Evolutionary conservation across 53 echinoderm and acorn worm genomes (phyloP), one percentile per base, ranked within the genome.

Genomic region (Stichopus horrens): DNA sequence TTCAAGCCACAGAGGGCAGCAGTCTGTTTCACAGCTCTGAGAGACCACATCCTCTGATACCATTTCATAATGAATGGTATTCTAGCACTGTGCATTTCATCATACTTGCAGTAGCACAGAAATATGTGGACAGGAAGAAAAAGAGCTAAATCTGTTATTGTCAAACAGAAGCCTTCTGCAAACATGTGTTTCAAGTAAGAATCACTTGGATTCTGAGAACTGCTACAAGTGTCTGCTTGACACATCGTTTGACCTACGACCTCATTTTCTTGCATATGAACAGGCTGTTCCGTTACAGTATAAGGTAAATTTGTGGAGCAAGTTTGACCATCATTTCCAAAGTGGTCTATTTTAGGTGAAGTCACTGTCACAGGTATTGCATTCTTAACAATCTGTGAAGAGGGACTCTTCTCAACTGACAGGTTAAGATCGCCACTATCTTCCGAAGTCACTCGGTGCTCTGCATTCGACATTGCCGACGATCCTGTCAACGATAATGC

Each of bases 121-220:
- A 75, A 94, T 8, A 92, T 74, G 76, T 98, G 94, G 51, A 96
- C 73, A n/a, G 87, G 88, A n/a, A 88, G 75, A 86, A 98, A 96
- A 54, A 98, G 82, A 22, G 94, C 93, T 76, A 98, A 77, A 83
- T 98, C 98, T 65, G 90, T 60, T 1, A 98, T 83, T 58, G 98
- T 94, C 71, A 96, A 86, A 68, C 90, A 86, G 9, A 87, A 86
- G 5, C 95, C 95, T 23, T 92, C 91, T 7, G 89, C 88, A 89
- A 96, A 98, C n/a, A 76, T 52, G 54, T 88, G 76, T 88, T 88
- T 88, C 37, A 75, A 53, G 4, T 74, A 20, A 20, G 75, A 57
- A 22, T 7, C 57, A 5, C 14, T 14, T 5, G 8, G 7, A 56
- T 20, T n/a, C 10, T 8, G 8, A 13, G 54, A 56, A 81, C 81